phyloP scores from a whole-genome alignment of 2,888 invertebrate species.

The Nephrocerus scutellatus region DNA sequence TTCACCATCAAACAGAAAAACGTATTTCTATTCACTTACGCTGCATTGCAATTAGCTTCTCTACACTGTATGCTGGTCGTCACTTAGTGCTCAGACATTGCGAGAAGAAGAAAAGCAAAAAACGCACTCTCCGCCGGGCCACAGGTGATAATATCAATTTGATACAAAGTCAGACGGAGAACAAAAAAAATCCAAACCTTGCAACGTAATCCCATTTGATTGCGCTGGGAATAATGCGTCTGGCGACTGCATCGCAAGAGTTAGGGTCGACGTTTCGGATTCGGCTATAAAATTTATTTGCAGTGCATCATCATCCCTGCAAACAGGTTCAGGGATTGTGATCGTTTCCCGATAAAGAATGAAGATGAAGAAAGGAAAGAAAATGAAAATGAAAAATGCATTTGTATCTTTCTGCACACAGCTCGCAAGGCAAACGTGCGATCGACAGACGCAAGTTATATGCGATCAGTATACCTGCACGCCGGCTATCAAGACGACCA shows the following conservation, averaged over 20 bases:
- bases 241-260: background rate
- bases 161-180: constrained; percentile 1
- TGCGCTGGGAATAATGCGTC: constrained; percentile 1
- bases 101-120: no score
- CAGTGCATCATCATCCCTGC: constrained; percentile 22
- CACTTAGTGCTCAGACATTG: no score
- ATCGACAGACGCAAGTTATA: no score
- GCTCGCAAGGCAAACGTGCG: no score
- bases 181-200: constrained; percentile 3
- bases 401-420: no score
- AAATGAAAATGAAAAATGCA: constrained; percentile 3
- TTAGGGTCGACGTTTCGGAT: constrained; percentile 2
- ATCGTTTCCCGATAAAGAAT: no score
- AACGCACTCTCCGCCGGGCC: constrained; percentile 19
- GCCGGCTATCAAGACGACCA: no score
- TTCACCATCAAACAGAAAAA: background rate
- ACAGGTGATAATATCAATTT: constrained; percentile 28
- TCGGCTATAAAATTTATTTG: constrained; percentile 34
- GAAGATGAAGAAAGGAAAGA: background rate
- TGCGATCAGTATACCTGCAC: no score
- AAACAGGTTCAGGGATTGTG: no score
- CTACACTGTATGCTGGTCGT: no score
- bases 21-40: no score
- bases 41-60: no score
- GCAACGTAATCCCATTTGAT: background rate